phyloP scores from a whole-genome alignment of 1,140 invertebrate species.

The fruit fly (Drosophila melanogaster) region Release_6_plus_ISO1_MT NT_033777.3:7826001-7826500 shows the following conservation, averaged over 20 bases:
- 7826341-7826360: no score
- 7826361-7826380: no score
- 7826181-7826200: conserved; percentile 6
- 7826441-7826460: no score
- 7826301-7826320: neutral
- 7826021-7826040: conserved; percentile 36
- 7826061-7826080: conserved; percentile 5
- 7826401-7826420: no score
- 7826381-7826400: no score
- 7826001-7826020: conserved; percentile 11
- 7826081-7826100: conserved; percentile 2
- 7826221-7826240: neutral
- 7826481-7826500: neutral
- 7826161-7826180: conserved; percentile 4
- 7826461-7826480: no score
- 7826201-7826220: neutral
- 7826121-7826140: conserved; percentile 16
- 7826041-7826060: conserved; percentile 29
- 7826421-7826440: no score
- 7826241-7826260: neutral
- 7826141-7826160: conserved; percentile 20
- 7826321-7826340: no score
- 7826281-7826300: neutral
- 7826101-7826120: conserved; percentile 19
- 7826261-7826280: neutral